Evolutionary conservation across 2,888 invertebrate species (phyloP).

Genomic region (Ormyrus rosae): DNA sequence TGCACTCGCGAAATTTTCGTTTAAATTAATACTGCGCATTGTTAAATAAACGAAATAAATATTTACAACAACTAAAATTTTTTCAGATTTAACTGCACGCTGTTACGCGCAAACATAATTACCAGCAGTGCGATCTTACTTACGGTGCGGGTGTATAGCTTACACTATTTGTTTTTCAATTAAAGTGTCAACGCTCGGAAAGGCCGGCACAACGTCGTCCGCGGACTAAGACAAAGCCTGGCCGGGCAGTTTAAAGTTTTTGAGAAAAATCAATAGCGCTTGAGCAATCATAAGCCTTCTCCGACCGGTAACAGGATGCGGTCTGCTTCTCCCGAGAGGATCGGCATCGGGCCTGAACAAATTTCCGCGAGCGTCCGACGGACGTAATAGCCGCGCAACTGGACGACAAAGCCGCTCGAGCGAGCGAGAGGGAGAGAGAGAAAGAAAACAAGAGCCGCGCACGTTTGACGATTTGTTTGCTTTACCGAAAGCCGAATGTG

Average conservation of each 20-base stretch:
- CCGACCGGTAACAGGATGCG: conserved; percentile 8
- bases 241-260: background rate
- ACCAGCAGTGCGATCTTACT: no score
- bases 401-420: conserved; percentile 42
- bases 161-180: no score
- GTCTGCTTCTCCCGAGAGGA: conserved; percentile 26
- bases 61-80: no score
- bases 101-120: no score
- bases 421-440: conserved; percentile 42
- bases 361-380: conserved; percentile 45
- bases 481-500: conserved; percentile 54
- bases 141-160: no score
- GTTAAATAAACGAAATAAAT: no score
- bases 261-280: conserved; percentile 39
- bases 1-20: no score
- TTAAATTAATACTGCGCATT: no score
- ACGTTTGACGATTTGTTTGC: conserved; percentile 50
- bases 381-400: background rate
- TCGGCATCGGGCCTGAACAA: conserved; percentile 37
- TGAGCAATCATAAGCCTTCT: background rate
- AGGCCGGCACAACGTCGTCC: no score
- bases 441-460: conserved; percentile 10
- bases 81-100: no score
- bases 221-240: background rate
- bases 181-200: no score